These are phyloP conservation scores for Megalurothrips usitatus DNA, from an alignment of 2,888 invertebrate genomes.

Conservation along the genomic window DNA sequence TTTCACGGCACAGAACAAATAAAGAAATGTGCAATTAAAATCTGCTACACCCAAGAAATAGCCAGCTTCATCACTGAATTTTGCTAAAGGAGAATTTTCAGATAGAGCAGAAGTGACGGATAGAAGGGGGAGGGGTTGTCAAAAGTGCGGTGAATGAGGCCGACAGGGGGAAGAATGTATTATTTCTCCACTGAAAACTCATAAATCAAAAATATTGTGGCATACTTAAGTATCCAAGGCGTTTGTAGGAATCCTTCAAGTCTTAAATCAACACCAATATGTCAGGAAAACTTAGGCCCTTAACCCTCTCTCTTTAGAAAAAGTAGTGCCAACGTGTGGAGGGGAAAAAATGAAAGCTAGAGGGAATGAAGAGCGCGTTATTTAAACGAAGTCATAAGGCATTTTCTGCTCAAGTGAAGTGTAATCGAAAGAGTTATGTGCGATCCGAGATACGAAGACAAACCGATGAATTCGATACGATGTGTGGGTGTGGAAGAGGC, in stretches of 20 bases:
- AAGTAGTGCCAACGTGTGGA: background rate
- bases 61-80: background rate
- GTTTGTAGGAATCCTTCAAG: background rate
- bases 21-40: background rate
- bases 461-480: too few relatives aligned
- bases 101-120: background rate
- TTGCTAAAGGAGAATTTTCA: background rate
- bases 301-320: background rate
- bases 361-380: too few relatives aligned
- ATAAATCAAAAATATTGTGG: background rate
- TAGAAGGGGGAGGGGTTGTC: background rate
- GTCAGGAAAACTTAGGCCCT: background rate
- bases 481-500: too few relatives aligned
- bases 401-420: too few relatives aligned
- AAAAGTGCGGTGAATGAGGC: background rate
- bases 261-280: background rate
- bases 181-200: background rate
- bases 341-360: too few relatives aligned
- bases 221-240: background rate
- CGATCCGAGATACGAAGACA: too few relatives aligned
- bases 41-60: background rate
- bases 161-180: background rate
- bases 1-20: background rate
- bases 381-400: too few relatives aligned
- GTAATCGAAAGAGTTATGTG: too few relatives aligned